Evolutionary conservation across 2,888 invertebrate species (phyloP).

Genomic region (Macrosiphum euphorbiae): DNA sequence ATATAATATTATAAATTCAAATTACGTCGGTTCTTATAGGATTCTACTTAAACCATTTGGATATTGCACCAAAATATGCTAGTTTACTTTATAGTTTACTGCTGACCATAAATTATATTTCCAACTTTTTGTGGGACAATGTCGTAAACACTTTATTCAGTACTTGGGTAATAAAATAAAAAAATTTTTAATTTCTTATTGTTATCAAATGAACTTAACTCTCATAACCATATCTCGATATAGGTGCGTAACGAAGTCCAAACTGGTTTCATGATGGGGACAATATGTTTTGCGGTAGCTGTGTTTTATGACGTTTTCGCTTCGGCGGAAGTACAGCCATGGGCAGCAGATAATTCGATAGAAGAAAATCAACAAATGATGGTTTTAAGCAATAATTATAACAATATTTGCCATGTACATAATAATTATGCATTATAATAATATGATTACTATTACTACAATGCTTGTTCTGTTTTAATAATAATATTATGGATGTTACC

Average conservation of each 20-base stretch:
- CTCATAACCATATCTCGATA: neutral
- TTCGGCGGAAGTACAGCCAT: slow-evolving; percentile 96
- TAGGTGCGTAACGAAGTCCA: slow-evolving; percentile 83
- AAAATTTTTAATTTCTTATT: neutral
- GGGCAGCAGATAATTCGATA: slow-evolving; percentile 88
- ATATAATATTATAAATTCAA: neutral
- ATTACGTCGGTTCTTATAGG: neutral
- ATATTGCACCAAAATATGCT: neutral
- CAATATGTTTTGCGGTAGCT: slow-evolving; percentile 95
- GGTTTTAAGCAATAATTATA: neutral
- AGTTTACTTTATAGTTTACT: neutral
- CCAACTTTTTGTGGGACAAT: neutral
- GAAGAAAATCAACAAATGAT: neutral
- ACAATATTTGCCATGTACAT: too few species aligned
- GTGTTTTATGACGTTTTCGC: slow-evolving; percentile 97
- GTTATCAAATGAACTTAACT: neutral
- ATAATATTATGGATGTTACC: too few species aligned
- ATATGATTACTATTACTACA: too few species aligned
- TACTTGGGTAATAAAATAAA: neutral
- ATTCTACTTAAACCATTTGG: neutral
- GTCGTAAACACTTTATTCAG: neutral
- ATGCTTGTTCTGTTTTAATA: too few species aligned
- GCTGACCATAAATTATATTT: neutral
- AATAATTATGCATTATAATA: too few species aligned
- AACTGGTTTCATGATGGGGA: slow-evolving; percentile 93